These are phyloP conservation scores for Teleiodes luculella DNA, from an alignment of 2,888 invertebrate genomes.

Conservation along the genomic window DNA sequence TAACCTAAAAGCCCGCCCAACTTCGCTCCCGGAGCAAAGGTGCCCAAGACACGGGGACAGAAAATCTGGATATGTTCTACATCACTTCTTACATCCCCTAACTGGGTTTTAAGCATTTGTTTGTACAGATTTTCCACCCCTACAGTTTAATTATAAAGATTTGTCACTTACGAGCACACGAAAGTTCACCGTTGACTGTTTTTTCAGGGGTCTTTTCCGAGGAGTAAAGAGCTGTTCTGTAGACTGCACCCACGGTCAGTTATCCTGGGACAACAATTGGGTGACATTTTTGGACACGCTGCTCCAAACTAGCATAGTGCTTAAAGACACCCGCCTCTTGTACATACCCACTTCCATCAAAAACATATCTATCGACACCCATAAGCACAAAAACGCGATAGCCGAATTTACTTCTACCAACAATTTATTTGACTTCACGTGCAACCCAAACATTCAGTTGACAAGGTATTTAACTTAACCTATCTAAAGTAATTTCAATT, in stretches of 20 bases:
- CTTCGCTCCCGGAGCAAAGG: too few relatives aligned
- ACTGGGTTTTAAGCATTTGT: too few relatives aligned
- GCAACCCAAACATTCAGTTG: not conserved
- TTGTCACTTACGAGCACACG: too few relatives aligned
- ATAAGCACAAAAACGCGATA: too few relatives aligned
- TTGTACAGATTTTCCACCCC: too few relatives aligned
- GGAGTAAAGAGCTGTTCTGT: conserved; percentile 76
- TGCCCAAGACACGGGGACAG: too few relatives aligned
- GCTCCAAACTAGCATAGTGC: conserved; percentile 89
- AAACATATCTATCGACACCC: conserved; percentile 83
- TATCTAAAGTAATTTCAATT: not conserved
- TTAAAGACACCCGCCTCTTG: conserved; percentile 82
- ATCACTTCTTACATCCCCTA: too few relatives aligned
- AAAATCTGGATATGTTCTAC: too few relatives aligned
- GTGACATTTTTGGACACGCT: conserved; percentile 92
- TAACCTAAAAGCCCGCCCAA: too few relatives aligned
- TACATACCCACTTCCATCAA: conserved; percentile 87
- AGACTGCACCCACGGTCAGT: conserved; percentile 67
- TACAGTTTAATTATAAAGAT: too few relatives aligned
- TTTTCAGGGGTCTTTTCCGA: conserved; percentile 75
- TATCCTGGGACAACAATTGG: conserved; percentile 90
- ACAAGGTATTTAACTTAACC: not conserved
- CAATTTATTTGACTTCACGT: not conserved
- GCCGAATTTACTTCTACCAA: conserved; percentile 30
- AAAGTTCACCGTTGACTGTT: too few relatives aligned